Conservation (phyloP, 1,140 invertebrate species). For the Lysiphlebus fabarum region DNA sequence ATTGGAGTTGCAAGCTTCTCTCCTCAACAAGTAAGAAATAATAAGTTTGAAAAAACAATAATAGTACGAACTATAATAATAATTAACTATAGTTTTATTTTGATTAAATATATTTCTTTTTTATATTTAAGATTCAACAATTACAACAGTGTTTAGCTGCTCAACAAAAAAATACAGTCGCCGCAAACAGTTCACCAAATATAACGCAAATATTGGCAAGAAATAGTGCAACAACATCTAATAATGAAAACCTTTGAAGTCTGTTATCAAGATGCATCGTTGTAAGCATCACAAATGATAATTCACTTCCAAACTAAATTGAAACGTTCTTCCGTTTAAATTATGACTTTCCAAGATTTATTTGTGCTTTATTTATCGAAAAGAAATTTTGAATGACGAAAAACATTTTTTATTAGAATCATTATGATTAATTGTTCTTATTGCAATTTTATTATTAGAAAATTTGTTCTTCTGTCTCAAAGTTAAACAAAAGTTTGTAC, state of each 20-base stretch:
- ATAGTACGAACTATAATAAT: too few relatives aligned
- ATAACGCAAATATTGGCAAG: conserved; percentile 46
- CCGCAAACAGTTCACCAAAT: conserved; percentile 41
- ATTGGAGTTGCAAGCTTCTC: conserved; percentile 49
- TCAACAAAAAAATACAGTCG: conserved; percentile 47
- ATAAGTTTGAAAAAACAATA: not conserved
- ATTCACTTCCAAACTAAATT: too few relatives aligned
- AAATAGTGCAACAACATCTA: conserved; percentile 36
- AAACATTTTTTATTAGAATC: too few relatives aligned
- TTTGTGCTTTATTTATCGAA: too few relatives aligned
- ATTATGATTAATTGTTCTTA: too few relatives aligned
- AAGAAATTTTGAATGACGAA: too few relatives aligned
- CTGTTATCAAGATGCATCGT: not conserved
- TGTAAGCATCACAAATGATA: too few relatives aligned
- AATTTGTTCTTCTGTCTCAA: too few relatives aligned
- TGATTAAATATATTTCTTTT: conserved; percentile 8
- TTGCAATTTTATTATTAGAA: too few relatives aligned
- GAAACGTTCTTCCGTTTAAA: too few relatives aligned
- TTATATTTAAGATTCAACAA: conserved; percentile 51
- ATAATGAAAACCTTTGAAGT: conserved; percentile 41
- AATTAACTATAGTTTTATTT: not conserved
- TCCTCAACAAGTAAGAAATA: conserved; percentile 46
- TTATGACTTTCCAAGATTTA: too few relatives aligned
- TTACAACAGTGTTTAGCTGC: conserved; percentile 51
- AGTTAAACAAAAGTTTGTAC: too few relatives aligned